Percentiles rank a stretch among this genome's conserved stretches.
Evolutionary conservation across 1,140 invertebrate genomes (phyloP).

Genomic region (Rhopalosiphum padi): DNA sequence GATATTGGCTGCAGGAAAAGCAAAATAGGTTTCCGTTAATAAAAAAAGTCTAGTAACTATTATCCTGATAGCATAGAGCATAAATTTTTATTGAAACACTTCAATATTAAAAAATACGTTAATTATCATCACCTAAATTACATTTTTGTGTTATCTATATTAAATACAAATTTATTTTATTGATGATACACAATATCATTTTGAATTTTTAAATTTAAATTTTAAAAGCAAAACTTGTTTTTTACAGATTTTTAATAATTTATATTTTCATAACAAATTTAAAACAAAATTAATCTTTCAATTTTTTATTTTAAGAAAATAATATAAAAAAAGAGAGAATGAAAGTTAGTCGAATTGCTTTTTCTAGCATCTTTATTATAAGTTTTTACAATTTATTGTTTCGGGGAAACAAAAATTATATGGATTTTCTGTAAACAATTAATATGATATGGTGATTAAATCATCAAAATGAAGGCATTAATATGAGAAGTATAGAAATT

Average conservation of each 20-base stretch:
- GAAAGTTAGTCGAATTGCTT: neutral
- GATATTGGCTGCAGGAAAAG: neutral
- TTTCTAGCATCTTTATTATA: neutral
- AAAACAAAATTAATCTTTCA: neutral
- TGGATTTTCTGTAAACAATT: neutral
- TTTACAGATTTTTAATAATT: neutral
- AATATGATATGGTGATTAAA: neutral
- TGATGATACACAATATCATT: neutral
- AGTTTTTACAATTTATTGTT: neutral
- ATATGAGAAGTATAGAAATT: neutral
- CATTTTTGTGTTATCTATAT: neutral
- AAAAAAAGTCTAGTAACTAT: neutral
- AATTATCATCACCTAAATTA: slow-evolving; percentile 27
- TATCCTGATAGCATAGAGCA: neutral
- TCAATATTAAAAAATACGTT: neutral
- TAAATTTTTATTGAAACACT: slow-evolving; percentile 31
- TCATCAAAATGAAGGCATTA: neutral
- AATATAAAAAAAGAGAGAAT: neutral
- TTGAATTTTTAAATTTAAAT: neutral
- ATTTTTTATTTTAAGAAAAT: neutral
- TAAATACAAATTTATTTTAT: neutral
- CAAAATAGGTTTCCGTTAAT: neutral
- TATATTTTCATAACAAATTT: neutral
- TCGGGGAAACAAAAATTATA: neutral
- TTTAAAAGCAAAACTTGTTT: neutral